Percentiles rank a stretch among this genome's conserved stretches.
Evolutionary conservation across 2,113 vertebrate genomes (phyloP).

Genomic region (Ancistrus triradiatus): DNA sequence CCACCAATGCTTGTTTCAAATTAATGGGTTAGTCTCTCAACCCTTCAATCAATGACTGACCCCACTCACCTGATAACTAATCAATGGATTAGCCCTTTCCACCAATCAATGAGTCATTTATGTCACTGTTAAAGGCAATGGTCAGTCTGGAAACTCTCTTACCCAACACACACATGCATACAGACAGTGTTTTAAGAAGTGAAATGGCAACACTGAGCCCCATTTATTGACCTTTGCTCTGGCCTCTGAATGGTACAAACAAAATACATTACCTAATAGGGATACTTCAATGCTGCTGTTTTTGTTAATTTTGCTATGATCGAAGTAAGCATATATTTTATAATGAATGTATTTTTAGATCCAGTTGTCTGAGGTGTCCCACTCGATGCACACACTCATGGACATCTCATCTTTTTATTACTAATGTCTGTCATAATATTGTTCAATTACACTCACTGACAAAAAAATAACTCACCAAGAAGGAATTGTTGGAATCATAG

Average conservation of each 20-base stretch:
- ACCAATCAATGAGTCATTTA: conserved; percentile 40
- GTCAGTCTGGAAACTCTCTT: background rate
- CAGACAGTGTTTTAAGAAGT: too few relatives aligned
- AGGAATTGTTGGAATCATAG: too few relatives aligned
- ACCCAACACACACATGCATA: too few relatives aligned
- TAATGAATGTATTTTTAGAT: conserved; percentile 15
- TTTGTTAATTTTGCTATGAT: conserved; percentile 6
- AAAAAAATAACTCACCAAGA: conserved; percentile 12
- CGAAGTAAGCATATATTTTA: conserved; percentile 11
- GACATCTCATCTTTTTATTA: too few relatives aligned
- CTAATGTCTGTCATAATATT: too few relatives aligned
- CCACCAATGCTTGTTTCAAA: conserved; percentile 15
- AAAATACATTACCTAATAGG: background rate
- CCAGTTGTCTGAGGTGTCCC: conserved; percentile 5
- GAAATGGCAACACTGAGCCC: conserved; percentile 24
- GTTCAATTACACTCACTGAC: conserved; percentile 11
- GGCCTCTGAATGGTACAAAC: conserved; percentile 6
- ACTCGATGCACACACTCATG: conserved; percentile 7
- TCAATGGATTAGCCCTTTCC: conserved; percentile 36
- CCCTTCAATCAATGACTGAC: background rate
- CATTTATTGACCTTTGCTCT: background rate
- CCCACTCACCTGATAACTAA: background rate
- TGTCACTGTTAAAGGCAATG: conserved; percentile 31
- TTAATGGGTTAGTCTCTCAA: conserved; percentile 35
- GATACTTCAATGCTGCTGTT: background rate